Base-by-base conservation (phyloP, 2,888 invertebrate species). In the Andrena bucephala region DNA sequence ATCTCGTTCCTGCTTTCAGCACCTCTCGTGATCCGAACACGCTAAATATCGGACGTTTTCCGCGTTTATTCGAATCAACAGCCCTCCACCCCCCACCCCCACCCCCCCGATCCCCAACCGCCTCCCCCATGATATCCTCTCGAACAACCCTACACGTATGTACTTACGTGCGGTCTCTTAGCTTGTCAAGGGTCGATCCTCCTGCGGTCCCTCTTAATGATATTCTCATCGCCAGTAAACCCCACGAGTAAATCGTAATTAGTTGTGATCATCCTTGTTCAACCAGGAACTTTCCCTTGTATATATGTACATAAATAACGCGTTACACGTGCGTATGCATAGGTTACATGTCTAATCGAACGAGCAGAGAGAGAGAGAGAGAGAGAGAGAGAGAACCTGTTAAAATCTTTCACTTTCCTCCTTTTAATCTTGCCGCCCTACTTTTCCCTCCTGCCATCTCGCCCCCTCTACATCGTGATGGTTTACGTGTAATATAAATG, bases 241-340 rank as follows among this genome's bases (percentile, higher is more conserved):
- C 89, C 87, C 87, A 83, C 79, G 73, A 84, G 42, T 79, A 84
- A 81, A 72, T 81, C 50, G 77, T 77, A 68, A 82, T 77, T 88
- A 90, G 73, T 91, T 89, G 89, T 90, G 87, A 91, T 91, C 87
- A 90, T 92, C 87, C 90, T 92, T 92, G 90, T 91, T 90, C 86
- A 91, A 90, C 89, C 69, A 88, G 88, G 87, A 87, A 68, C 85
- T 89, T 87, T 90, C 86, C 89, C 88, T 88, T 93, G 92, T 93
- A 93, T 85, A 93, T 93, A 93, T 92, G 92, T 93, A 93, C 81
- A 93, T 92, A 92, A 59, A 70, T 70, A 83, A 83, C 50, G 83
- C 85, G 84, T 84, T 88, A 88, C 79, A 85, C 88, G 87, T 90
- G 89, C 82, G 81, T 84, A 86, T 85, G 83, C 86, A 85, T 87